Evolutionary conservation across 2,113 vertebrate species (phyloP).

Genomic region (Cyanistes caeruleus): DNA sequence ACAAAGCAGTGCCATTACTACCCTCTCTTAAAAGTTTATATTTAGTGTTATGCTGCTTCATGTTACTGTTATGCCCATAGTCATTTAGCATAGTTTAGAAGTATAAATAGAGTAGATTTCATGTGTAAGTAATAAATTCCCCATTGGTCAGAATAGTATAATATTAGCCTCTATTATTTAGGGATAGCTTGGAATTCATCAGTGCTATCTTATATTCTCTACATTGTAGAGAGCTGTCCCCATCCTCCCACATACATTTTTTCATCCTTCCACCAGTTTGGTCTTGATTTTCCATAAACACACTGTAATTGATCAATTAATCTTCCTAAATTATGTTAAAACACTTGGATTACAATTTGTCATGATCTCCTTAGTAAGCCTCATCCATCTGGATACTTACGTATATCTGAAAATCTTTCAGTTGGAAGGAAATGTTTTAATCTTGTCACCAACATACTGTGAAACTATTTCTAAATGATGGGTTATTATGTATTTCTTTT

Average conservation of each 20-base stretch:
- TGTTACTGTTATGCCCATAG: neutral
- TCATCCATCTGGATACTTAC: neutral
- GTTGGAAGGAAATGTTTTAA: neutral
- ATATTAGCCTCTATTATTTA: neutral
- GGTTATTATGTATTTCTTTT: neutral
- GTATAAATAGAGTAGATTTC: slow-evolving; percentile 10
- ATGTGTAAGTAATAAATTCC: neutral
- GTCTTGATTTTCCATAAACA: slow-evolving; percentile 10
- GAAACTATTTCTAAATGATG: slow-evolving; percentile 1
- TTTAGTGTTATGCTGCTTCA: neutral
- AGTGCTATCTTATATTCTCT: neutral
- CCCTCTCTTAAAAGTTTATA: neutral
- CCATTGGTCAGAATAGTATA: neutral
- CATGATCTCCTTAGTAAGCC: neutral
- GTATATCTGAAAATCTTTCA: neutral
- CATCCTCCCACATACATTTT: neutral
- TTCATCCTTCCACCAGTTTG: neutral
- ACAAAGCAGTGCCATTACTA: neutral
- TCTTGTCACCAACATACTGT: slow-evolving; percentile 1
- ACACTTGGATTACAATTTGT: neutral
- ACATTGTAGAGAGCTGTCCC: neutral
- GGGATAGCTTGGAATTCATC: neutral
- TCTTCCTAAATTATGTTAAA: neutral
- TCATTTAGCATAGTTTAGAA: slow-evolving; percentile 4
- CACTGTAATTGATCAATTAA: neutral